phyloP scores from a whole-genome alignment of 92 coral and sea anemone genomes.

The Scolanthus callimorphus region DNA sequence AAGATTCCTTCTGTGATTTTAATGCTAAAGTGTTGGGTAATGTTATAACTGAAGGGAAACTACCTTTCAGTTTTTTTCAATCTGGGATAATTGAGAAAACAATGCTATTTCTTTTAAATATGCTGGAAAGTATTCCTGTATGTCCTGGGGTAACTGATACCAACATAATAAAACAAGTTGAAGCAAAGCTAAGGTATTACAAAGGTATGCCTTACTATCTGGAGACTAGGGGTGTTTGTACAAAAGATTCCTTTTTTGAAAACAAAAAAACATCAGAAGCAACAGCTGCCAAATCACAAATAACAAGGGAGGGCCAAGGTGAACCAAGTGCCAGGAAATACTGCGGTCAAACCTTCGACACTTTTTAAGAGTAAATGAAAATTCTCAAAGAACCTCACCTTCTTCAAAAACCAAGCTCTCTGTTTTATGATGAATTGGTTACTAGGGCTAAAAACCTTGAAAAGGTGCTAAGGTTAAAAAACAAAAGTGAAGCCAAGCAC shows the following conservation, averaged over 20 bases:
- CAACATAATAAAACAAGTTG: constrained; percentile 15
- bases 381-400: constrained; percentile 4
- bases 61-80: constrained; percentile 14
- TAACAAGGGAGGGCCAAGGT: background rate
- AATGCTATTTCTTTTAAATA: background rate
- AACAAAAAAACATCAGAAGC: constrained; percentile 18
- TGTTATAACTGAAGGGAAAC: constrained; percentile 3
- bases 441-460: constrained; percentile 14
- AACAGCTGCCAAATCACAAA: constrained; percentile 5
- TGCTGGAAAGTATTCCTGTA: constrained; percentile 10
- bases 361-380: background rate
- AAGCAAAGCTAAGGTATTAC: constrained; percentile 16
- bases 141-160: constrained; percentile 20
- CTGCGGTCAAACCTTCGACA: background rate
- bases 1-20: too few relatives aligned
- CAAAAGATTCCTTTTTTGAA: background rate
- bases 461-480: constrained; percentile 1
- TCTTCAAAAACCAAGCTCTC: constrained; percentile 21
- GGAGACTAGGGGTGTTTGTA: constrained; percentile 8
- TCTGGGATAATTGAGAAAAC: too few relatives aligned
- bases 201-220: constrained; percentile 1
- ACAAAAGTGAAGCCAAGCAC: constrained; percentile 1
- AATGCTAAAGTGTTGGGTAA: constrained; percentile 12
- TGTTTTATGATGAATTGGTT: constrained; percentile 17
- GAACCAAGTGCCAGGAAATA: constrained; percentile 14